Percentiles rank a stretch among this genome's conserved stretches.
Evolutionary conservation across 2,888 invertebrate genomes (phyloP).

Genomic region (Cordylochernes scorpioides): DNA sequence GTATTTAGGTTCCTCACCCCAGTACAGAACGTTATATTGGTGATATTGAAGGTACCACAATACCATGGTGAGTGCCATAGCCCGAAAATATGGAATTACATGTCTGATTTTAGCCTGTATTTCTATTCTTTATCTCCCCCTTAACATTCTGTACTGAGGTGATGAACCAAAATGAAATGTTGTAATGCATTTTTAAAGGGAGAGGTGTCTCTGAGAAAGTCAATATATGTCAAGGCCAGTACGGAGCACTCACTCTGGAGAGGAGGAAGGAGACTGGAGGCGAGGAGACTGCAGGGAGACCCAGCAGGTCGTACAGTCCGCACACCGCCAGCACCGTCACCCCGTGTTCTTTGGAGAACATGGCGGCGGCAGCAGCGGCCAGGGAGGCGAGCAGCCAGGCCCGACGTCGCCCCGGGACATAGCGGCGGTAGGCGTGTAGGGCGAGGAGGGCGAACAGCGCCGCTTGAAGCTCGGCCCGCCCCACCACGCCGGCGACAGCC

Average conservation of each 20-base stretch:
- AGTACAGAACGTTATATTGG: no score
- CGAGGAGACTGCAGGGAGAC: conserved; percentile 23
- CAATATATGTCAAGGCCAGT: no score
- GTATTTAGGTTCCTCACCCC: no score
- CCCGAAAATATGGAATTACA: no score
- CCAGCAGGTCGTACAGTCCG: conserved; percentile 55
- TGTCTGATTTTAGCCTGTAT: no score
- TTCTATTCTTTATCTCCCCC: no score
- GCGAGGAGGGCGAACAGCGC: conserved; percentile 68
- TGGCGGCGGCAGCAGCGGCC: conserved; percentile 44
- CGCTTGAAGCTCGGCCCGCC: conserved; percentile 73
- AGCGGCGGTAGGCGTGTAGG: conserved; percentile 55
- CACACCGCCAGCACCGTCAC: conserved; percentile 71
- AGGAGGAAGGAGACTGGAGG: conserved; percentile 11
- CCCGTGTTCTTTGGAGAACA: conserved; percentile 84
- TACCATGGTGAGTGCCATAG: no score
- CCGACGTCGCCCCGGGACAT: conserved; percentile 19
- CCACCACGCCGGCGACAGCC: conserved; percentile 82
- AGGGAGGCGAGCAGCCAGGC: conserved; percentile 33
- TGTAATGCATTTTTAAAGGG: no score
- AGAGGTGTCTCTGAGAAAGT: no score
- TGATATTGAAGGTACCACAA: no score
- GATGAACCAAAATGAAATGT: no score
- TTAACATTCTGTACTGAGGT: no score
- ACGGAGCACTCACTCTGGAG: conserved; percentile 13